A percentile compares a stretch with the other conserved stretches of the same genome.
Evolutionary conservation across 1,140 invertebrate species (phyloP).

Genomic region (Drosophila mayri): DNA sequence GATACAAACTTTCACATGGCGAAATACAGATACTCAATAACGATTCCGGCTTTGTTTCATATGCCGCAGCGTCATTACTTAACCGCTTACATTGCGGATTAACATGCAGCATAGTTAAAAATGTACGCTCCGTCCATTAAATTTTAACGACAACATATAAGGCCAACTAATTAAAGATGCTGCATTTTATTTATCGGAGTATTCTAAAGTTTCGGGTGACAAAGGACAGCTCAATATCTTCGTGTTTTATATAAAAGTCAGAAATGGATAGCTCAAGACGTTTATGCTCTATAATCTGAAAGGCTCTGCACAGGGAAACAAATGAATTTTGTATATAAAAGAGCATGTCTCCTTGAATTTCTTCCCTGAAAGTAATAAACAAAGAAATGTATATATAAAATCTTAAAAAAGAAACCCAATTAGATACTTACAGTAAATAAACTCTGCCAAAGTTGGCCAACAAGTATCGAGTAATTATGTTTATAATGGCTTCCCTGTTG

Average conservation of each 20-base stretch:
- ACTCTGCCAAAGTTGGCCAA: constrained; percentile 4
- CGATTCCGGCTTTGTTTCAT: constrained; percentile 45
- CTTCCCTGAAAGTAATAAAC: constrained; percentile 13
- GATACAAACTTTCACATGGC: constrained; percentile 42
- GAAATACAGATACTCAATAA: constrained; percentile 23
- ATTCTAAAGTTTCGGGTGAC: constrained; percentile 26
- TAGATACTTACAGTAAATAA: constrained; percentile 20
- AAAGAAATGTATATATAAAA: neutral
- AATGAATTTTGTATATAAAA: constrained; percentile 20
- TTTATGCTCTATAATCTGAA: constrained; percentile 18
- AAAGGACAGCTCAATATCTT: constrained; percentile 32
- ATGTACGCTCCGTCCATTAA: constrained; percentile 5
- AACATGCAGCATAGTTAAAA: constrained; percentile 17
- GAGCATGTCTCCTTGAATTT: constrained; percentile 17
- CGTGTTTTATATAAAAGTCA: constrained; percentile 26
- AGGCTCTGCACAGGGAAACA: constrained; percentile 9
- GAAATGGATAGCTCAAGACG: constrained; percentile 19
- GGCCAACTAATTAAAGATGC: constrained; percentile 9
- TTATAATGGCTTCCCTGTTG: constrained; percentile 1
- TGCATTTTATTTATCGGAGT: constrained; percentile 11
- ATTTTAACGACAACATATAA: constrained; percentile 15
- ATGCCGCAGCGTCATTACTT: constrained; percentile 38
- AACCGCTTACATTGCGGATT: constrained; percentile 13
- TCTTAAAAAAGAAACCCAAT: neutral
- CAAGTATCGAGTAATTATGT: constrained; percentile 13